Evolutionary conservation across 1,140 invertebrate genomes (phyloP).

Genomic region (Cydia fagiglandana): DNA sequence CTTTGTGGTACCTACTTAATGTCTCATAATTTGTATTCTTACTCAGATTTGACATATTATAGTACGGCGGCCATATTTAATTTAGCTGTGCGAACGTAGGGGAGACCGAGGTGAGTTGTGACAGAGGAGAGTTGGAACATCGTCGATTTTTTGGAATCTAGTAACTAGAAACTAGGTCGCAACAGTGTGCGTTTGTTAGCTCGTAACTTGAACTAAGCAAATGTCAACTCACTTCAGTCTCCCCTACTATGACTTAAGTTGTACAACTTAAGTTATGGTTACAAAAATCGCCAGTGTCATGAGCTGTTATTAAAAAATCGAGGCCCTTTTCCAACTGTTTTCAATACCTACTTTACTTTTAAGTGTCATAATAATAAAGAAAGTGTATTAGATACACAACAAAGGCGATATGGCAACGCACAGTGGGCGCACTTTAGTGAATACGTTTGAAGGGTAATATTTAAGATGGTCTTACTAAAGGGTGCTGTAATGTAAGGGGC

Average conservation of each 20-base stretch:
- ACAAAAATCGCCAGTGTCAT: neutral
- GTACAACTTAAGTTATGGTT: neutral
- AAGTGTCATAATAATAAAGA: constrained; percentile 14
- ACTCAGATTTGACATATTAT: neutral
- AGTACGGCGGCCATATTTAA: neutral
- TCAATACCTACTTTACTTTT: constrained; percentile 5
- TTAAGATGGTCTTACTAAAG: constrained; percentile 5
- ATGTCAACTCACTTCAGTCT: too few relatives aligned
- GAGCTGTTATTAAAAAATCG: neutral
- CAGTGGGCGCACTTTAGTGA: constrained; percentile 13
- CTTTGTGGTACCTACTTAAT: neutral
- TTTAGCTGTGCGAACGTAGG: neutral
- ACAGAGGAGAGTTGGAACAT: too few relatives aligned
- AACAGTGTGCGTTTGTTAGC: too few relatives aligned
- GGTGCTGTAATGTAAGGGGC: constrained; percentile 22
- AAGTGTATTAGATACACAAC: constrained; percentile 11
- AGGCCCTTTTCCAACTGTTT: neutral
- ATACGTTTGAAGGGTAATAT: constrained; percentile 13
- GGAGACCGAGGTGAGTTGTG: too few relatives aligned
- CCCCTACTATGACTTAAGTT: too few relatives aligned
- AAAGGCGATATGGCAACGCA: constrained; percentile 11
- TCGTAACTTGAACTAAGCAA: too few relatives aligned
- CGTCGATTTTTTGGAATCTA: too few relatives aligned
- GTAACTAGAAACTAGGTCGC: too few relatives aligned
- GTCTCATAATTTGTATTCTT: neutral